Evolutionary conservation across 2,888 invertebrate genomes (phyloP), one percentile per base, ranked within the genome.

Genomic region (Monoplex corrugatus): DNA sequence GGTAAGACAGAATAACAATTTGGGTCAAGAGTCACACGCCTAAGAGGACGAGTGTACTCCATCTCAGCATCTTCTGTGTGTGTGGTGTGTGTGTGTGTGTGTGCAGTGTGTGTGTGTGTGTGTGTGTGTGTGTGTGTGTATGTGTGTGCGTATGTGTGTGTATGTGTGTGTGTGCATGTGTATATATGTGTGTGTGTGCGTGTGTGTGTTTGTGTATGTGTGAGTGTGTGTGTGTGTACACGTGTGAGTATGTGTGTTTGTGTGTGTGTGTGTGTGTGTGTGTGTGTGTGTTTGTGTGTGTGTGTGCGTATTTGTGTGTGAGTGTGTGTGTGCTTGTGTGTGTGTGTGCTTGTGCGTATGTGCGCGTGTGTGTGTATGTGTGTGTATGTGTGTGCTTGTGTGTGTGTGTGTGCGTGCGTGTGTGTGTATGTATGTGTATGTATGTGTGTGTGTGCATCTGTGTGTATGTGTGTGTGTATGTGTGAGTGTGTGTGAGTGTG

Each of bases 361-460:
- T 63, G 63, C 3, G 16, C 28, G 16, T 63, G 63, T 63, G 10
- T 63, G 63, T 63, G 63, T 63, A 23, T 63, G 72, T 72, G 72
- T 72, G 72, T 72, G 32, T 32, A 8, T 32, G 32, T 16, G 32
- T 5, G 72, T 16, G 72, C n/a, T 5, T 32, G 32, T 72, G 72
- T 32, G 72, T 32, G n/a, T 32, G 32, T 72, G 72, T 5, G 32
- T 72, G 72, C 16, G 72, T 72, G 72, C 35, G 32, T 72, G 72
- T 72, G 72, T 72, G 72, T 72, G 72, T 72, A 35, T 72, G 72
- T 72, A 35, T 72, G 72, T 72, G 72, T 72, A 35, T 72, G 50
- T 50, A 50, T 50, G 50, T 50, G 50, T 50, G 50, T 50, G 50
- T 50, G 50, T 50, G 50, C 19, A 19, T 50, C 10, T 50, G 50